A percentile compares a stretch with the other conserved stretches of the same genome.
These are phyloP conservation scores for Candidula unifasciata DNA, from an alignment of 2,888 invertebrate species.

Conservation along the genomic window DNA sequence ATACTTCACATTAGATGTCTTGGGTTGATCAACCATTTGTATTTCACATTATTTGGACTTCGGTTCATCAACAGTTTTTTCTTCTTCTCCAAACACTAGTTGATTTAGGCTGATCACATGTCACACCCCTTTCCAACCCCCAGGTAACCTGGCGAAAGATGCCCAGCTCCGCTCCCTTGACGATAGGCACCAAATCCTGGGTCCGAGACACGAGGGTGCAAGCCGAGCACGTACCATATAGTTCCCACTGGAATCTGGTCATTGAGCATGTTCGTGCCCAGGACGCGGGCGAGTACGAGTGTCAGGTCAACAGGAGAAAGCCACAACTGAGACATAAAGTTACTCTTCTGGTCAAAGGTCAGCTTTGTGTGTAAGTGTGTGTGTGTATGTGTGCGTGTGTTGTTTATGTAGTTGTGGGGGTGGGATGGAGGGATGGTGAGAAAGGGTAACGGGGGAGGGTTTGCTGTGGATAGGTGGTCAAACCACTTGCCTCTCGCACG, in stretches of 20 bases:
- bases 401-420: too few relatives aligned
- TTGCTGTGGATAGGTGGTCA: too few relatives aligned
- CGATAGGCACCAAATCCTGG: slow-evolving; percentile 62
- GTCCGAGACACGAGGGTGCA: slow-evolving; percentile 58
- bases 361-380: neutral
- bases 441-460: too few relatives aligned
- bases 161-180: slow-evolving; percentile 58
- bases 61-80: too few relatives aligned
- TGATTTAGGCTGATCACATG: neutral
- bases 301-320: slow-evolving; percentile 62
- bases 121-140: neutral
- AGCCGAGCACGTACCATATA: slow-evolving; percentile 59
- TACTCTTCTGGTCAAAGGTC: slow-evolving; percentile 60
- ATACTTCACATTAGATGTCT: too few relatives aligned
- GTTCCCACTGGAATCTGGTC: slow-evolving; percentile 64
- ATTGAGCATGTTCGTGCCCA: slow-evolving; percentile 60
- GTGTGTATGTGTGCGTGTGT: too few relatives aligned
- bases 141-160: slow-evolving; percentile 56
- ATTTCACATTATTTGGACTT: too few relatives aligned
- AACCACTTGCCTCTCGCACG: too few relatives aligned
- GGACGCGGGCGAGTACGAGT: slow-evolving; percentile 64
- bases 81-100: too few relatives aligned
- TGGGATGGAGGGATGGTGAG: too few relatives aligned
- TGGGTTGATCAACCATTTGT: too few relatives aligned
- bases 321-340: slow-evolving; percentile 57